Conservation (phyloP, 2,888 invertebrate species). For the Seira ritae region DNA sequence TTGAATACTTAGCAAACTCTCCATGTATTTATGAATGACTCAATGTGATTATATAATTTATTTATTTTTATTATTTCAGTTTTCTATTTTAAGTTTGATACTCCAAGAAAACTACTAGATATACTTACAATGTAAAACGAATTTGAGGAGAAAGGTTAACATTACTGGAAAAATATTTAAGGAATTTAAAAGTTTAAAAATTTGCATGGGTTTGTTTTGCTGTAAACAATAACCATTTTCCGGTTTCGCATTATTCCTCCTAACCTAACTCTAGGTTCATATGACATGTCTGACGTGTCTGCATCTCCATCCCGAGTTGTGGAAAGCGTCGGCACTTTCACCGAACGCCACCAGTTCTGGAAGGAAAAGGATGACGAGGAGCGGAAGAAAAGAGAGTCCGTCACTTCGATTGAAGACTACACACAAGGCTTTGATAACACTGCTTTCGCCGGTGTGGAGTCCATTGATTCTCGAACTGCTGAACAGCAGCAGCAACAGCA, state of each 20-base stretch:
- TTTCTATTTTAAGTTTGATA: not conserved
- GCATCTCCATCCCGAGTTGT: constrained; percentile 73
- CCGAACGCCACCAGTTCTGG: constrained; percentile 72
- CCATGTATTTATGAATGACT: no score
- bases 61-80: constrained; percentile 9
- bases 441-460: constrained; percentile 76
- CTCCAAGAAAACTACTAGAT: not conserved
- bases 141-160: not conserved
- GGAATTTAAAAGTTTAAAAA: not conserved
- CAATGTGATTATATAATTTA: not conserved
- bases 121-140: no score
- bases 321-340: constrained; percentile 71
- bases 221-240: constrained; percentile 10
- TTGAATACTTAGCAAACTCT: no score
- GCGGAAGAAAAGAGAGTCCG: constrained; percentile 69
- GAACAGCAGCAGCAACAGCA: constrained; percentile 15
- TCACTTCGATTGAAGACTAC: constrained; percentile 71
- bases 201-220: not conserved
- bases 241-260: constrained; percentile 46
- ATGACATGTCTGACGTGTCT: constrained; percentile 64
- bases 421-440: constrained; percentile 76
- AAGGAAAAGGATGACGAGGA: constrained; percentile 72
- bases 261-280: constrained; percentile 56
- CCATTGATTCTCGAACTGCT: constrained; percentile 75
- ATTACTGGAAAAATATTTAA: not conserved